Base-by-base conservation (phyloP, 2,888 invertebrate species). In the Drosophila falleni region DNA sequence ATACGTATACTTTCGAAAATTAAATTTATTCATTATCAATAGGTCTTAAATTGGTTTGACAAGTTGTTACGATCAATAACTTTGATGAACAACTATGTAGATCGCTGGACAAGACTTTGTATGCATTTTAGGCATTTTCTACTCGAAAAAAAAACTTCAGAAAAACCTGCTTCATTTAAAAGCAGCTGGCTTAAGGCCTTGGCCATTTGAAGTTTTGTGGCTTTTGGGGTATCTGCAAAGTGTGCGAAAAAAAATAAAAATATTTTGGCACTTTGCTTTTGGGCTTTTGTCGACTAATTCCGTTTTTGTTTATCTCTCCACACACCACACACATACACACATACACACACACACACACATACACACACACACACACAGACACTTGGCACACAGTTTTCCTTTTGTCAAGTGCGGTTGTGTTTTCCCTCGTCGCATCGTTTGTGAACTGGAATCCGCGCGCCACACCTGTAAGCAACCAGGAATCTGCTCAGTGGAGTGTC, bases 201-300 rank as follows among this genome's bases (percentile, higher is more conserved):
- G 56, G 66, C 73, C 82, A 70, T 85, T 78, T 81, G 85, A 79
- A 80, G 73, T 72, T 65, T 82, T 81, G 74, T 74, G 87, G 87
- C 76, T 85, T 59, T 66, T 63, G 59, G 51, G 41, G 54, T 49
- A 51, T 65, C 61, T 26, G 55, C 29, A 65, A 19, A 58, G 19
- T 26, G 33, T 19, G 16, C 16, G 29, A n/a, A 55, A 46, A 44
- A 39, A 44, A 35, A 29, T 29, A 41, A 29, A 72, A 77, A 75
- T 82, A 73, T 87, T 80, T 86, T 87, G 83, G 77, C 84, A 87
- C 83, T 84, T 87, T 87, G 83, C 80, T 80, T 71, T 74, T 71
- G 55, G 50, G 46, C 60, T 75, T 62, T 79, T 77, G 64, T 69
- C 80, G 88, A 87, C 88, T 87, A 87, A 84, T 87, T 84, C 82